Evolutionary conservation across 2,888 invertebrate species (phyloP), one percentile per base, ranked within the genome.

Genomic region (Scaptodrosophila latifasciaeformis): DNA sequence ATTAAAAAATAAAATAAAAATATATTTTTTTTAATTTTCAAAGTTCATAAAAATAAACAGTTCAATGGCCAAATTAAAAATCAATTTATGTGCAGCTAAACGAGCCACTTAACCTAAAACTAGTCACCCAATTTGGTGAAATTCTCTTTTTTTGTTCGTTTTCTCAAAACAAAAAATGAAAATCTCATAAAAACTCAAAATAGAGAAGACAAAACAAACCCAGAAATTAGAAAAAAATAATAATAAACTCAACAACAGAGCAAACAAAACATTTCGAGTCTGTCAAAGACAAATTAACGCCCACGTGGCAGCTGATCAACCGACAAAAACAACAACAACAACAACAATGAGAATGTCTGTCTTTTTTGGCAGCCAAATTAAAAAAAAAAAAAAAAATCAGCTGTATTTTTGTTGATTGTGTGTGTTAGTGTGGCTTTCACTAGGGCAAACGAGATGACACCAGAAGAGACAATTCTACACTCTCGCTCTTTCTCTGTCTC

Each of bases 231-330:
- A 49, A 47, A 50, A 37, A 55, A 50, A 42, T 50, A 35, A 39
- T 46, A 39, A 15, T 49, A 35, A 44, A 42, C 50, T 21, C 53
- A 46, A 34, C 21, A 12, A 7, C 13, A 24, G 27, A 27, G 12
- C 19, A n/a, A 34, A 34, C 17, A 21, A 47, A 61, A 21, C 37
- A 39, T 47, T 64, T 35, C 40, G 65, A 62, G 65, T 58, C 48
- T 65, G 48, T 52, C 47, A 57, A 51, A 44, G 42, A 58, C 48
- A 58, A 67, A 67, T 72, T 67, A 58, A 64, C 75, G 54, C 74
- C 79, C 72, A 79, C 74, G 56, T 54, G 44, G 15, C 30, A n/a
- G 30, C 21, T 42, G 24, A 18, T n/a, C n/a, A n/a, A n/a, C n/a
- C n/a, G n/a, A n/a, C n/a, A n/a, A n/a, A n/a, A n/a, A n/a, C n/a